A percentile compares a stretch with the other conserved stretches of the same genome.
Conservation (phyloP, 2,888 invertebrate species). For the Trissonchulus latispiculum region DNA sequence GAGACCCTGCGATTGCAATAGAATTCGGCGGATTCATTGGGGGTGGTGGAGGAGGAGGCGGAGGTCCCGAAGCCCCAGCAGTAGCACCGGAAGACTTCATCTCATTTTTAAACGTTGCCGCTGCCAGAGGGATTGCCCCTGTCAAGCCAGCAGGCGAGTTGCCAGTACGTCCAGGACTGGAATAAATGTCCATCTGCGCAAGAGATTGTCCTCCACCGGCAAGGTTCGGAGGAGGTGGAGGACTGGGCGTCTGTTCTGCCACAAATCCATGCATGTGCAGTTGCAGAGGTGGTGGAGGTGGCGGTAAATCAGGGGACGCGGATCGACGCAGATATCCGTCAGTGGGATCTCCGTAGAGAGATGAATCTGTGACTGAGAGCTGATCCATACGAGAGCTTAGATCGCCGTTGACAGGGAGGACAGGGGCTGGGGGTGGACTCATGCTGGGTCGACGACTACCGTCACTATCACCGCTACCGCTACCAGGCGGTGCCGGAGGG, state of each 20-base stretch:
- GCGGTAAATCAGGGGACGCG: conserved; percentile 33
- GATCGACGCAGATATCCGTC: background rate
- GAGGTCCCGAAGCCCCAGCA: background rate
- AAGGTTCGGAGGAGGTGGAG: background rate
- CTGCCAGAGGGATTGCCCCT: too few relatives aligned
- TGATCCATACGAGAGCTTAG: background rate
- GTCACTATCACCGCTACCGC: background rate
- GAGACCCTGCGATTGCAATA: background rate
- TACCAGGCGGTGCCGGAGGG: background rate
- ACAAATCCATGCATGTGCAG: background rate
- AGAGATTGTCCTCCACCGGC: background rate
- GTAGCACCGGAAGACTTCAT: background rate
- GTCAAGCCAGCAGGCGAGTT: background rate
- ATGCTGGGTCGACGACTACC: background rate
- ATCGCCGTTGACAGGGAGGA: conserved; percentile 6
- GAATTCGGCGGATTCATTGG: conserved; percentile 24
- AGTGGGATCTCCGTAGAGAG: background rate
- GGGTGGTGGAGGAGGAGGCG: conserved; percentile 32
- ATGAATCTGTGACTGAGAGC: background rate
- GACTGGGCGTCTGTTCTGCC: background rate
- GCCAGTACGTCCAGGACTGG: too few relatives aligned
- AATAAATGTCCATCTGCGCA: too few relatives aligned
- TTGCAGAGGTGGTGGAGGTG: conserved; percentile 33
- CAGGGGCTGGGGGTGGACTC: background rate
- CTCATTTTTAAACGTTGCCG: background rate